Evolutionary conservation across 2,888 invertebrate species (phyloP), one percentile per base, ranked within the genome.

Genomic region (Xiphydria camelus): DNA sequence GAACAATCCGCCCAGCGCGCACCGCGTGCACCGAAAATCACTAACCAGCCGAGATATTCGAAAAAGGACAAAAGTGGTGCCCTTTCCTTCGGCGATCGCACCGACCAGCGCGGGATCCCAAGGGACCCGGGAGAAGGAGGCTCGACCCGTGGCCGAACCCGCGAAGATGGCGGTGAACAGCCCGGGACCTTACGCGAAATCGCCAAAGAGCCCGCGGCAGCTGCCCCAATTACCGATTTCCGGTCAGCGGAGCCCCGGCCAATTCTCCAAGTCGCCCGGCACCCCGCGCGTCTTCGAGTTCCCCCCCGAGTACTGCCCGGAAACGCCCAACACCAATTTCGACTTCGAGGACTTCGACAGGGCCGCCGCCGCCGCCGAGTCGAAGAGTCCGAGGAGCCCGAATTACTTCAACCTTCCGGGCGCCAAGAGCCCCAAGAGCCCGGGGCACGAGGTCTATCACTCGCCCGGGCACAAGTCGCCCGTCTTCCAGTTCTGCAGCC

Each of bases 121-220:
- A n/a, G n/a, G n/a, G n/a, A n/a, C n/a, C n/a, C n/a, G n/a, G n/a
- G n/a, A n/a, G n/a, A n/a, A n/a, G n/a, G n/a, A n/a, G n/a, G n/a
- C n/a, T n/a, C n/a, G 14, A 34, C 18, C 17, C 35, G 10, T 14
- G 10, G n/a, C 41, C 21, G 41, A 31, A 19, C 19, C 14, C 5
- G 15, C 10, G 17, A 66, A 59, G 49, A 82, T 82, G 82, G 81
- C 82, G 55, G 79, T 82, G 57, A 82, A 80, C 68, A 82, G 82
- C 59, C 82, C 82, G 3, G 82, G 82, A 59, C 78, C 80, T 54
- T 82, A 80, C 60, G 79, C 78, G 14, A 75, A 81, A 26, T 82
- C 82, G n/a, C 82, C 82, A 4, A 80, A 81, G 67, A 82, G 82
- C 57, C 82, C 82, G 1, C 78, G 82, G 1, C 82, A 82, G 62